Evolutionary conservation across 2,888 invertebrate species (phyloP).

Genomic region (Lottia scabra): DNA sequence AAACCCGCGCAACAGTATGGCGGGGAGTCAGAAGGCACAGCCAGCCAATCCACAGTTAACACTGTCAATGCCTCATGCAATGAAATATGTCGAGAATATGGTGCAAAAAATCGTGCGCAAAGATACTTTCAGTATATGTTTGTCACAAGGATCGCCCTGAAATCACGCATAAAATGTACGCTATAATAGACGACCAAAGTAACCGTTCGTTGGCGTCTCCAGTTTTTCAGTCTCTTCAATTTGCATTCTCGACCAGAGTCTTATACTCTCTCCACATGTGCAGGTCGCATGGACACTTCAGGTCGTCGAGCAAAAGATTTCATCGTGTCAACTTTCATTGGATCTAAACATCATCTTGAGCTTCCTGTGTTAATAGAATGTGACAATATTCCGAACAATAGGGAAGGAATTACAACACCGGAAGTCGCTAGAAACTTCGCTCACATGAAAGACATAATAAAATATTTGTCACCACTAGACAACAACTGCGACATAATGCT

Average conservation of each 20-base stretch:
- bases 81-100: constrained; percentile 10
- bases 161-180: constrained; percentile 9
- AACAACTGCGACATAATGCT: constrained; percentile 15
- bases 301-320: constrained; percentile 21
- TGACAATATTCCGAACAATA: constrained; percentile 21
- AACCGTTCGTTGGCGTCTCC: constrained; percentile 21
- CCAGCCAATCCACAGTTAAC: not conserved
- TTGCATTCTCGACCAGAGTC: not conserved
- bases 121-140: constrained; percentile 11
- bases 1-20: not conserved
- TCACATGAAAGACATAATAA: constrained; percentile 22
- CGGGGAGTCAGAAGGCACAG: not conserved
- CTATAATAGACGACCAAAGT: constrained; percentile 28
- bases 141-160: constrained; percentile 8
- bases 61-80: not conserved
- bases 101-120: constrained; percentile 21
- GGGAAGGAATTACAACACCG: constrained; percentile 29
- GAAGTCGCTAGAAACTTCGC: constrained; percentile 19
- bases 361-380: constrained; percentile 30
- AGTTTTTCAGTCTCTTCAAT: constrained; percentile 20
- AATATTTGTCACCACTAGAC: constrained; percentile 22
- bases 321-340: constrained; percentile 19
- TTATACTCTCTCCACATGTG: constrained; percentile 26
- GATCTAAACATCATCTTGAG: not conserved
- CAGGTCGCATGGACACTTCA: constrained; percentile 17